Conservation (phyloP, 2,113 vertebrate species). For the Sardina pilchardus region DNA sequence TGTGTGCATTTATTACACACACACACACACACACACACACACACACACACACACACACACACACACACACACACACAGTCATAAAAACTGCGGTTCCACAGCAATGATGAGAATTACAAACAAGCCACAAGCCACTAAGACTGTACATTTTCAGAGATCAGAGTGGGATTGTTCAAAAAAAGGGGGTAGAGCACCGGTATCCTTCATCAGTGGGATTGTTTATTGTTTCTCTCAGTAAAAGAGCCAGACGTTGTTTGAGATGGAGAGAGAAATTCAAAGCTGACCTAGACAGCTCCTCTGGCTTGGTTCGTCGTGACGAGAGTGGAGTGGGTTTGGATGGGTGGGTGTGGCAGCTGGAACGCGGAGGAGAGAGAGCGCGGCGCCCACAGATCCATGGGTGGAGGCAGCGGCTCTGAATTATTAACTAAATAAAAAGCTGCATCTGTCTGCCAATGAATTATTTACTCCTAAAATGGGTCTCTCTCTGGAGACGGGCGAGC, state of each 20-base stretch:
- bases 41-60: background rate
- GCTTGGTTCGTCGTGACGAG: background rate
- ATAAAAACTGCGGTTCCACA: background rate
- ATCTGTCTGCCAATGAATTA: conserved; percentile 69
- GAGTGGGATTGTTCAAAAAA: no score
- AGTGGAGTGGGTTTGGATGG: background rate
- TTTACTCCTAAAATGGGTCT: conserved; percentile 65
- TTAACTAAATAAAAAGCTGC: conserved; percentile 73
- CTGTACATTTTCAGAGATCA: no score
- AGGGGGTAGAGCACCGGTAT: no score
- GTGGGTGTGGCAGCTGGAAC: background rate
- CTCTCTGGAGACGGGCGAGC: conserved; percentile 27
- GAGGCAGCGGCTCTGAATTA: conserved; percentile 62
- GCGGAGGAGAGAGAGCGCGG: background rate
- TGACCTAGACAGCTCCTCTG: background rate
- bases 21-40: background rate
- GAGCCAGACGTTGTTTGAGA: no score
- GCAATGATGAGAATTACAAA: no score
- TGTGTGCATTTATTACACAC: background rate
- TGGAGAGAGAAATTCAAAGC: no score
- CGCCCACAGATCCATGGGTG: background rate
- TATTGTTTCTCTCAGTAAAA: no score
- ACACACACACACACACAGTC: background rate
- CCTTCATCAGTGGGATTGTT: no score
- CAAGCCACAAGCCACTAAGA: no score